These are phyloP conservation scores for Cephus runcator DNA, from an alignment of 2,888 invertebrate species.

Conservation along the genomic window DNA sequence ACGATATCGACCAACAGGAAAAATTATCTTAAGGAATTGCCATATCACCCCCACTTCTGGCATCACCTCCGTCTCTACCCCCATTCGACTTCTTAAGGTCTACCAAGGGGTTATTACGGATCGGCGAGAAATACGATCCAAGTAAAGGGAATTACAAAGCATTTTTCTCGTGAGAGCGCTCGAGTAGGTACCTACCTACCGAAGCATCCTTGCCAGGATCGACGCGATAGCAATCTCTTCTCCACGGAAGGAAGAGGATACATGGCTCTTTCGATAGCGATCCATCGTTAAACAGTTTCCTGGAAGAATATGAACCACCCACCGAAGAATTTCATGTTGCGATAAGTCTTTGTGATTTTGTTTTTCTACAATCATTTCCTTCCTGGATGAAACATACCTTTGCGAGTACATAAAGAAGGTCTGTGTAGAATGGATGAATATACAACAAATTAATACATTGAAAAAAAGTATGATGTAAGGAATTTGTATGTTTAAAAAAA, in stretches of 20 bases:
- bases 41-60: not conserved
- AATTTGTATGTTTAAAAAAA: not conserved
- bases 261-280: not conserved
- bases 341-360: not conserved
- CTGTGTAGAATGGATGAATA: not conserved
- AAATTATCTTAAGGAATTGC: not conserved
- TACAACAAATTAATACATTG: not conserved
- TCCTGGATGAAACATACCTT: not conserved
- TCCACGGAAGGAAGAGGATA: not conserved
- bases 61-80: not conserved
- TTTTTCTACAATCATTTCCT: slow-evolving; percentile 15
- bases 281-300: not conserved
- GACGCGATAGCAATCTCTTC: not conserved
- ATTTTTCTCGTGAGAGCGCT: not conserved
- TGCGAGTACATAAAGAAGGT: not conserved
- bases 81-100: not conserved
- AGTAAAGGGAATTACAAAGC: not conserved
- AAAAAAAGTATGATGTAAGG: not conserved
- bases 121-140: slow-evolving; percentile 3
- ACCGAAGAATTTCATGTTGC: not conserved
- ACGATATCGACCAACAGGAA: not conserved
- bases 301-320: not conserved
- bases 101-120: slow-evolving; percentile 1
- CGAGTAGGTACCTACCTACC: not conserved
- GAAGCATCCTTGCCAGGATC: not conserved